Conservation (phyloP, 1,140 invertebrate genomes). For the Neodiprion pinetum region DNA sequence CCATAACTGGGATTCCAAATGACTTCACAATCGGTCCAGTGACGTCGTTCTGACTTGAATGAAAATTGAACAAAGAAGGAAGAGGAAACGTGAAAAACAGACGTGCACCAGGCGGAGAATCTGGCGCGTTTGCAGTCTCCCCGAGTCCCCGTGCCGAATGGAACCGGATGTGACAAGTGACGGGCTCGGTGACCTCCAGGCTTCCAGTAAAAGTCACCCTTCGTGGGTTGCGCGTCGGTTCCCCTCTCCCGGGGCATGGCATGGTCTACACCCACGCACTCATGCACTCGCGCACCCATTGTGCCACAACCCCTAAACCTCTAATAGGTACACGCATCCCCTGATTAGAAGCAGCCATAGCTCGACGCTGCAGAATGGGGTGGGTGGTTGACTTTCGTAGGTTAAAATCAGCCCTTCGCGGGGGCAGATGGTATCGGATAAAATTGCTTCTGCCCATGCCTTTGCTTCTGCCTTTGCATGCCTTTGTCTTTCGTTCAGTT, state of each 20-base stretch:
- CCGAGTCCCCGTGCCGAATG: neutral
- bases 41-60: no score
- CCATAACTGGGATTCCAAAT: no score
- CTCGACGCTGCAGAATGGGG: neutral
- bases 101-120: no score
- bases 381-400: constrained; percentile 1
- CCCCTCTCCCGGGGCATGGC: constrained; percentile 36
- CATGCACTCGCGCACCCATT: neutral
- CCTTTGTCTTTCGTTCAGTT: neutral
- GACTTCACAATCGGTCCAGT: no score
- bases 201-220: constrained; percentile 38
- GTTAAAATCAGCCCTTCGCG: neutral
- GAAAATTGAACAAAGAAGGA: no score
- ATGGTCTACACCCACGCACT: constrained; percentile 53
- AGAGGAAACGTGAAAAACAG: no score
- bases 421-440: neutral
- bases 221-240: constrained; percentile 22
- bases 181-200: constrained; percentile 29
- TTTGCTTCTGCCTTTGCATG: neutral
- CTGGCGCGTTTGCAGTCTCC: no score
- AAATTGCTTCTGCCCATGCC: constrained; percentile 9
- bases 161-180: constrained; percentile 56
- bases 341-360: constrained; percentile 53
- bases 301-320: constrained; percentile 17
- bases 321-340: constrained; percentile 59